These are phyloP conservation scores for Lacerta bilineata DNA, from an alignment of 2,797 vertebrate species.

Conservation along the genomic window DNA sequence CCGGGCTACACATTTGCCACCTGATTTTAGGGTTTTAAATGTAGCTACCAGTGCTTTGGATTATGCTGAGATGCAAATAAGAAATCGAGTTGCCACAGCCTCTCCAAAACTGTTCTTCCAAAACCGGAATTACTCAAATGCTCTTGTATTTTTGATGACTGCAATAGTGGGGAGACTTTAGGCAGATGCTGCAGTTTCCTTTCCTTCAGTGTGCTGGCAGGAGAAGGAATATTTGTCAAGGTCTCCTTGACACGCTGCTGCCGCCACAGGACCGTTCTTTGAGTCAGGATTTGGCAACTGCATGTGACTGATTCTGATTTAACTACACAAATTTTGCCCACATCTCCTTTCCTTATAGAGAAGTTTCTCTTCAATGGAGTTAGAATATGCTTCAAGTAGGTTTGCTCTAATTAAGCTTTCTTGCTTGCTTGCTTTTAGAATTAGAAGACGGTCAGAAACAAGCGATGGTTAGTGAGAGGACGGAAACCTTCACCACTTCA, in stretches of 20 bases:
- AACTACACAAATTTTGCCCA: neutral
- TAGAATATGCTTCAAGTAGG: slow-evolving; percentile 37
- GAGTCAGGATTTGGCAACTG: neutral
- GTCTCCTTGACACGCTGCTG: neutral
- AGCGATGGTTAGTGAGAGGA: slow-evolving; percentile 95
- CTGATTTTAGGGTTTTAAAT: too few relatives aligned
- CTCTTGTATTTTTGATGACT: neutral
- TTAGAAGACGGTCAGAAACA: slow-evolving; percentile 91
- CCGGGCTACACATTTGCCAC: too few relatives aligned
- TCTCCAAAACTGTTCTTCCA: neutral
- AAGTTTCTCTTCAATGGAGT: neutral
- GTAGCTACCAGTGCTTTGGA: too few relatives aligned
- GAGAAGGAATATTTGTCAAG: neutral
- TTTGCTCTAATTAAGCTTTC: neutral
- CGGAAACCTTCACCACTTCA: slow-evolving; percentile 97
- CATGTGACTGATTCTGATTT: neutral
- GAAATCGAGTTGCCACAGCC: neutral
- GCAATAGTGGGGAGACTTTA: neutral
- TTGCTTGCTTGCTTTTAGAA: slow-evolving; percentile 79
- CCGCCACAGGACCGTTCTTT: neutral
- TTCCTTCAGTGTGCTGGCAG: neutral
- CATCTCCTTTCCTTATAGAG: slow-evolving; percentile 23
- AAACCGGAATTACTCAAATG: neutral
- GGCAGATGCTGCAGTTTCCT: neutral
- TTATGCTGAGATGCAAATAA: neutral